Conservation (phyloP, 2,797 vertebrate genomes). For the Ctenopoma multispine region DNA sequence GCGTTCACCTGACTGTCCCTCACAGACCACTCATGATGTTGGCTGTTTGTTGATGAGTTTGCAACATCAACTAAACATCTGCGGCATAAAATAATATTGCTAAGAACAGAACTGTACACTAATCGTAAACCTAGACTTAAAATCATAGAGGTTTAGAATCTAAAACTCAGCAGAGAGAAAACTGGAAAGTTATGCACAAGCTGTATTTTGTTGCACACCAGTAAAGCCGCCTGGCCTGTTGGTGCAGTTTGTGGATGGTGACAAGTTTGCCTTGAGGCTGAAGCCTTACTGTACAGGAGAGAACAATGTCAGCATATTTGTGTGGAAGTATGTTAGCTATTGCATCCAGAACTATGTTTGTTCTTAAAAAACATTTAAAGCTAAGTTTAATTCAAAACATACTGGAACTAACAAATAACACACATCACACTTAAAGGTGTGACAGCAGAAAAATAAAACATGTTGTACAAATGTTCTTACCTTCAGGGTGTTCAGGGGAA, state of each 20-base stretch:
- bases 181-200: not conserved
- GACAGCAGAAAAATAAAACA: not conserved
- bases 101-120: too few relatives aligned
- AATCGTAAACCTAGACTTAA: too few relatives aligned
- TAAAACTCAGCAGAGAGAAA: not conserved
- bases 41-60: too few relatives aligned
- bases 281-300: not conserved
- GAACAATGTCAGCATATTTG: not conserved
- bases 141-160: not conserved
- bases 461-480: slow-evolving; percentile 11
- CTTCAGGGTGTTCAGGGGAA: slow-evolving; percentile 1
- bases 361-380: not conserved
- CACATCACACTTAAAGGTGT: not conserved
- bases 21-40: too few relatives aligned
- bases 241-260: not conserved
- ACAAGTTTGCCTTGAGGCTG: slow-evolving; percentile 8
- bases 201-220: not conserved
- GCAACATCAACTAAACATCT: too few relatives aligned
- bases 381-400: slow-evolving; percentile 35
- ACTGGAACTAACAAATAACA: not conserved
- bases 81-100: too few relatives aligned
- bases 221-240: slow-evolving; percentile 1
- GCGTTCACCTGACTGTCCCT: too few relatives aligned
- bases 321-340: too few relatives aligned
- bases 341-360: not conserved